Conservation (phyloP, 1,140 invertebrate genomes). For the Diuraphis noxia region DNA sequence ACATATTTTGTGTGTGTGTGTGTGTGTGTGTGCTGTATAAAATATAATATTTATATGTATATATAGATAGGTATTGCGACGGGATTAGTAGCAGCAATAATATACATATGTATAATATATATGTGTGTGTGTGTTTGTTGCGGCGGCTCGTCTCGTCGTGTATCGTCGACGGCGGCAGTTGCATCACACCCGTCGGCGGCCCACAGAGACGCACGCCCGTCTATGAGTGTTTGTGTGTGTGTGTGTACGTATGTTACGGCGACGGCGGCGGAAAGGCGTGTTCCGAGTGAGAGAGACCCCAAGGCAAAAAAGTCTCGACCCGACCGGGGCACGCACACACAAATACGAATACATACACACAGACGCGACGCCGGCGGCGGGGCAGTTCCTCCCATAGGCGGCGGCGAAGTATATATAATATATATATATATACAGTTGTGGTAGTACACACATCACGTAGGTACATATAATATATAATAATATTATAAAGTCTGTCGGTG, state of each 20-base stretch:
- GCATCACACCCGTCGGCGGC: slow-evolving; percentile 34
- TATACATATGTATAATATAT: not conserved
- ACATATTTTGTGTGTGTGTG: not conserved
- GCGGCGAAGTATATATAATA: not conserved
- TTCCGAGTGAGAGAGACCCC: slow-evolving; percentile 19
- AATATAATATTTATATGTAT: not conserved
- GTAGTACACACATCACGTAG: not conserved
- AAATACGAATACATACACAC: not conserved
- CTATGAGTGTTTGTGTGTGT: not conserved
- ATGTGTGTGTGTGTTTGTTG: not conserved
- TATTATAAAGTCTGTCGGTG: not conserved
- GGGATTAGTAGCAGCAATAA: not conserved
- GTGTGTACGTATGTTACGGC: not conserved
- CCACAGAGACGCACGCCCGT: not conserved
- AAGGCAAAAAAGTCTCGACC: slow-evolving; percentile 33
- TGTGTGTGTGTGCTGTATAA: too few relatives aligned
- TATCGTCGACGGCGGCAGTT: not conserved
- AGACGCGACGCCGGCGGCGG: slow-evolving; percentile 1
- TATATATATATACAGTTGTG: not conserved
- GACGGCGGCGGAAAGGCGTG: slow-evolving; percentile 25
- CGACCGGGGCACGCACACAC: not conserved
- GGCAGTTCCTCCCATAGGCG: slow-evolving; percentile 43
- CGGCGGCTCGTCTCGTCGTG: not conserved
- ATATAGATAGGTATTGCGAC: not conserved
- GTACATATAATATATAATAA: not conserved